Conservation (phyloP, 1,140 invertebrate genomes). For the Cephus cinctus region DNA sequence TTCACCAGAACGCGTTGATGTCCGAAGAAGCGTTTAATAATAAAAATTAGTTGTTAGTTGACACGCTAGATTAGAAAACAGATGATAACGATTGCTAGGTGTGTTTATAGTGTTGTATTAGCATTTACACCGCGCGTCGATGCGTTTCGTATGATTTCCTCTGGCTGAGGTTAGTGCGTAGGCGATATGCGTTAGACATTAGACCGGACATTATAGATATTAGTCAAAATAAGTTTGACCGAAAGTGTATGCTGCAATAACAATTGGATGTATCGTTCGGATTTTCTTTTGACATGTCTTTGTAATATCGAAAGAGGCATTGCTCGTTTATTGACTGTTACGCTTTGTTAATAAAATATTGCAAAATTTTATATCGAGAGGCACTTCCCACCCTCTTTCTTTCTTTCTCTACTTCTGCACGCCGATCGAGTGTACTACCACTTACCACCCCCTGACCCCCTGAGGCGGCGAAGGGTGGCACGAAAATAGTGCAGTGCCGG, state of each 20-base stretch:
- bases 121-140: slow-evolving; percentile 14
- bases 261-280: slow-evolving; percentile 28
- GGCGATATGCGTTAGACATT: slow-evolving; percentile 16
- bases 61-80: slow-evolving; percentile 25
- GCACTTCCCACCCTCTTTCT: too few relatives aligned
- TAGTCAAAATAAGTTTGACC: slow-evolving; percentile 27
- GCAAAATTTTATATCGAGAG: slow-evolving; percentile 7
- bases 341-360: slow-evolving; percentile 45
- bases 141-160: slow-evolving; percentile 22
- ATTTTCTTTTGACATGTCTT: slow-evolving; percentile 33
- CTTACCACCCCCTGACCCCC: too few relatives aligned
- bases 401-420: too few relatives aligned
- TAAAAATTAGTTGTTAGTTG: slow-evolving; percentile 21
- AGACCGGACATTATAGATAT: slow-evolving; percentile 14
- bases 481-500: too few relatives aligned
- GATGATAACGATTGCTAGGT: slow-evolving; percentile 21
- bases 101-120: too few relatives aligned
- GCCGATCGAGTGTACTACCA: too few relatives aligned
- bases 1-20: slow-evolving; percentile 17
- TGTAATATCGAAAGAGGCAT: slow-evolving; percentile 34
- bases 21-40: slow-evolving; percentile 21
- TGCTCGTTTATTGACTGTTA: slow-evolving; percentile 43
- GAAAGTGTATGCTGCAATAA: slow-evolving; percentile 34
- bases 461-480: too few relatives aligned
- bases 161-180: slow-evolving; percentile 18